phyloP scores from a whole-genome alignment of 2,797 vertebrate species.

The Neosilurus hyrtlii region DNA sequence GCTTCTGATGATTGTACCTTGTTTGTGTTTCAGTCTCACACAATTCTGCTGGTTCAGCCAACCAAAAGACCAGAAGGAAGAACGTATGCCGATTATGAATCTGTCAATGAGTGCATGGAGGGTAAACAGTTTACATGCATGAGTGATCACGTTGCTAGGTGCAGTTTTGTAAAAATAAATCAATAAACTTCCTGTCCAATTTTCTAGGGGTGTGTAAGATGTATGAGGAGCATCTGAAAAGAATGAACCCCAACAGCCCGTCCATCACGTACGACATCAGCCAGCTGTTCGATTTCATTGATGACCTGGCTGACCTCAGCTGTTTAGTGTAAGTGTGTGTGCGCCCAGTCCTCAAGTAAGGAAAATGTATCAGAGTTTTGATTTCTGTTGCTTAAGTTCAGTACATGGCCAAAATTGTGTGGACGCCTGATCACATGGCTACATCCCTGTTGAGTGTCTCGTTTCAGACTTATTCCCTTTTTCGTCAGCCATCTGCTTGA shows the following conservation, averaged over 20 bases:
- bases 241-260: constrained; percentile 99
- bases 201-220: constrained; percentile 95
- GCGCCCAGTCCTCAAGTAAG: background rate
- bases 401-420: background rate
- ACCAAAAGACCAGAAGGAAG: constrained; percentile 98
- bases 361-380: background rate
- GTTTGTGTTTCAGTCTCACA: constrained; percentile 83
- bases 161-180: background rate
- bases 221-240: constrained; percentile 98
- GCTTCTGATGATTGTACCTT: background rate
- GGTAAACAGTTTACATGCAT: constrained; percentile 66
- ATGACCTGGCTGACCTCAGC: constrained; percentile 97
- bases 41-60: constrained; percentile 95
- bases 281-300: constrained; percentile 97
- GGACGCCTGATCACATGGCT: background rate
- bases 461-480: no score
- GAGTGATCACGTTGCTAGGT: background rate
- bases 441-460: background rate
- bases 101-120: constrained; percentile 99
- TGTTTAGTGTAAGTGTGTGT: constrained; percentile 94
- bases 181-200: background rate
- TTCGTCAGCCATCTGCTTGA: no score
- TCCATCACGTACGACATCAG: constrained; percentile 99
- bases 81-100: constrained; percentile 98
- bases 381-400: background rate